These are phyloP conservation scores for Malaclemys terrapin DNA, from an alignment of 2,113 vertebrate species.

Conservation along the genomic window DNA sequence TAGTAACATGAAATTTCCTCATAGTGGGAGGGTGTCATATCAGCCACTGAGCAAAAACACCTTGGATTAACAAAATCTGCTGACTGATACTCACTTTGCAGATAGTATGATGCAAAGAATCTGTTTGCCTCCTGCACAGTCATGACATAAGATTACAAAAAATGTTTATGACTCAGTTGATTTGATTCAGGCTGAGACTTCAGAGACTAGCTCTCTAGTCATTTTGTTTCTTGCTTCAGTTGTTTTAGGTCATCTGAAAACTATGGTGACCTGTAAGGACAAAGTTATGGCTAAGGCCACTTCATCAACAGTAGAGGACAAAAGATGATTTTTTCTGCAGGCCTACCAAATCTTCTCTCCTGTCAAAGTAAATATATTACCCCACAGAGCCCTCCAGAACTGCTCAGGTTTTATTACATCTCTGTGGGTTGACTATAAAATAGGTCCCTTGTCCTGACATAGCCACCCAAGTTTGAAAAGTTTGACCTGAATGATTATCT, in stretches of 20 bases:
- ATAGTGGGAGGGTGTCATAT: not conserved
- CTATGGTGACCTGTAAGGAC: not conserved
- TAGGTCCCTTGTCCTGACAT: not conserved
- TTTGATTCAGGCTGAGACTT: constrained; percentile 23
- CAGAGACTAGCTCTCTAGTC: not conserved
- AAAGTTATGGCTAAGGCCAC: not conserved
- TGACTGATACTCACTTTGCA: not conserved
- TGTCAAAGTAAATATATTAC: not conserved
- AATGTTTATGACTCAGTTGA: not conserved
- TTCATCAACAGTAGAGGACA: not conserved
- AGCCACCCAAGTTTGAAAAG: fast-evolving
- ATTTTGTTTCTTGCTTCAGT: not conserved
- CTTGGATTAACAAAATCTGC: not conserved
- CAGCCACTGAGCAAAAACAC: not conserved
- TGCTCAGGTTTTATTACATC: not conserved
- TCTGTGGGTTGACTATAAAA: not conserved
- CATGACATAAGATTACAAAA: constrained; percentile 23
- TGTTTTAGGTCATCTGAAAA: not conserved
- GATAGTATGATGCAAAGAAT: not conserved
- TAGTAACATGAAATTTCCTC: not conserved
- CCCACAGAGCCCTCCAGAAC: not conserved
- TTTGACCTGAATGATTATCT: not conserved
- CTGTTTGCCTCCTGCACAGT: constrained; percentile 13
- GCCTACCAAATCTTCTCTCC: not conserved
- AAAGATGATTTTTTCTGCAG: not conserved